Conservation (phyloP, 92 coral and sea anemone genomes). For the Porites cylindrica region DNA sequence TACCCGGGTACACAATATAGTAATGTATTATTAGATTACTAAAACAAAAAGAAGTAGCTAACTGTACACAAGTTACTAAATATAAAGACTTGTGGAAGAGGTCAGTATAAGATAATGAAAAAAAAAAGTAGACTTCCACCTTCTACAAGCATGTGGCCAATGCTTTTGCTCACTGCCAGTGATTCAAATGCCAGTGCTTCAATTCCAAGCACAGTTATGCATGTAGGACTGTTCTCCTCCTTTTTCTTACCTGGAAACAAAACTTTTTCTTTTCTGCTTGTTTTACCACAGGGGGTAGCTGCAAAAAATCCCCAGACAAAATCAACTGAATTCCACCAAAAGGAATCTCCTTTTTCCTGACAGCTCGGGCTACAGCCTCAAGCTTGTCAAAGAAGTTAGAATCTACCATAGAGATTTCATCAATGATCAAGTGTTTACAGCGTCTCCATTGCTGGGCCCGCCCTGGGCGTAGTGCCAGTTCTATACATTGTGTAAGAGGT, state of each 20-base stretch:
- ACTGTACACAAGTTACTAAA: no score
- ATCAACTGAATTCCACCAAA: slow-evolving; percentile 99
- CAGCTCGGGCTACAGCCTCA: slow-evolving; percentile 89
- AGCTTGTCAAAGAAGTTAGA: slow-evolving; percentile 92
- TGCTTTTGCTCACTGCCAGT: no score
- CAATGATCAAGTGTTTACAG: slow-evolving; percentile 93
- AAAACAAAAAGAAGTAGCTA: no score
- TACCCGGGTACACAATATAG: no score
- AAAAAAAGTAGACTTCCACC: no score
- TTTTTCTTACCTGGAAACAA: slow-evolving; percentile 86
- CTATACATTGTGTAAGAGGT: slow-evolving; percentile 79
- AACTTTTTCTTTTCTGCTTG: slow-evolving; percentile 79
- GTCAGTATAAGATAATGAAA: no score
- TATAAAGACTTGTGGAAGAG: no score
- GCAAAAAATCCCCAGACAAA: slow-evolving; percentile 96
- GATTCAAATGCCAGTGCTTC: no score
- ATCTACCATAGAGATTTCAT: slow-evolving; percentile 98
- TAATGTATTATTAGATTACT: no score
- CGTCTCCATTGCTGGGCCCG: slow-evolving; percentile 83
- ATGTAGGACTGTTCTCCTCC: no score
- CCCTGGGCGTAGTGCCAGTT: slow-evolving; percentile 86
- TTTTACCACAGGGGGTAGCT: slow-evolving; percentile 96
- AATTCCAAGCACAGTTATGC: no score
- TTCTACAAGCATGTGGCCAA: no score
- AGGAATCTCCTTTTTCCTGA: slow-evolving; percentile 84